Conservation (phyloP, 2,888 invertebrate genomes). For the Lagria hirta region DNA sequence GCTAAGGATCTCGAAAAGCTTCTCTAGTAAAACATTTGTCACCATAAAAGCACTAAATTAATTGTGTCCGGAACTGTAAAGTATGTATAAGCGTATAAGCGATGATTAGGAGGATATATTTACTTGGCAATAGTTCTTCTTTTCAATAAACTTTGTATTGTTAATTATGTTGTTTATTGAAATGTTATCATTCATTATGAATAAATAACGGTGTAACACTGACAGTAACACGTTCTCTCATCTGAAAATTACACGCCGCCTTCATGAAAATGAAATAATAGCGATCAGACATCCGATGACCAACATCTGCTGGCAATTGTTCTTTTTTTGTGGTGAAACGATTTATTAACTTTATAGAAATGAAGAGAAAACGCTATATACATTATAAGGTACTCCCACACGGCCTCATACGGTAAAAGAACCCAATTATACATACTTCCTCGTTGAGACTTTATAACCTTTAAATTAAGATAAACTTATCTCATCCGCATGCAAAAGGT, state of each 20-base stretch:
- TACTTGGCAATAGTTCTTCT: too few relatives aligned
- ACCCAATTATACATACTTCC: conserved; percentile 40
- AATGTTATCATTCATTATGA: background rate
- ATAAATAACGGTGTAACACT: background rate
- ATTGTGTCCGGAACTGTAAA: too few relatives aligned
- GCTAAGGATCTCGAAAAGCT: too few relatives aligned
- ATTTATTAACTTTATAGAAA: conserved; percentile 34
- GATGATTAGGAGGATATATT: too few relatives aligned
- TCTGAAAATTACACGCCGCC: background rate
- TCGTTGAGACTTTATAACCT: conserved; percentile 31
- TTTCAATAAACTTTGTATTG: too few relatives aligned
- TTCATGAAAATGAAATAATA: conserved; percentile 1
- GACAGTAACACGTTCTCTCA: too few relatives aligned
- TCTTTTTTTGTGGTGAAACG: conserved; percentile 2
- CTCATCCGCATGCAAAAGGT: too few relatives aligned
- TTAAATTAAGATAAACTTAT: too few relatives aligned
- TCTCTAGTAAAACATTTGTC: too few relatives aligned
- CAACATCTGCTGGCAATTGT: conserved; percentile 31
- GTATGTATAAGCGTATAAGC: too few relatives aligned
- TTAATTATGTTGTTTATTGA: too few relatives aligned
- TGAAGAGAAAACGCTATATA: conserved; percentile 40
- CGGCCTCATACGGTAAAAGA: conserved; percentile 25
- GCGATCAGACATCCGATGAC: conserved; percentile 3
- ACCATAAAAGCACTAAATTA: too few relatives aligned
- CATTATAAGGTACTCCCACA: conserved; percentile 21